Base-by-base conservation (phyloP, 2,797 vertebrate species). In the Lophius americanus region DNA sequence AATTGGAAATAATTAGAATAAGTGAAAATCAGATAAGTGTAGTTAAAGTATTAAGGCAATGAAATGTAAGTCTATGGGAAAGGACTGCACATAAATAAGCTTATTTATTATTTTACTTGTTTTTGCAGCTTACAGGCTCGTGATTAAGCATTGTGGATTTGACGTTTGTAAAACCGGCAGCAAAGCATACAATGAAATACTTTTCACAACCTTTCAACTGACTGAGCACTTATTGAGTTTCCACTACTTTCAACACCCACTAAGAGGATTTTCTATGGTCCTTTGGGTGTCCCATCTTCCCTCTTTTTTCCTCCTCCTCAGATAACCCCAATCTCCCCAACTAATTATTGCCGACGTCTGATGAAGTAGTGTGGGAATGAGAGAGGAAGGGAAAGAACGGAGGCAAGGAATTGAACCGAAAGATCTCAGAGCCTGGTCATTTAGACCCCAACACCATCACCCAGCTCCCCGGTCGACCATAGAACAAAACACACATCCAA, bases 341-440 rank as follows among this genome's bases (percentile, higher is more conserved):
- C 70, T 79, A 87, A 91, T 91, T 87, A 91, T 86, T 82, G 70
- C 60, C 77, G 67, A 76, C 78, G 72, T 83, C 75, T 73, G 49
- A 67, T 64, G 64, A 84, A 77, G 66, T 79, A 55, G 67, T 84
- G 86, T 78, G 75, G 73, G 82, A 77, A 68, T 75, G 81, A 73
- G 69, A 73, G 64, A 67, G 59, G 64, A 76, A 53, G 13, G 38
- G 51, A 59, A 56, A 51, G 61, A 42, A n/a, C 44, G 6, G 50
- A 68, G 60, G 23, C 23, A 23, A 23, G 23, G 23, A 23, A 23
- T 23, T 23, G 59, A 72, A 78, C 39, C 59, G 62, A 70, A 72
- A 76, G 74, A 86, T 85, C 72, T 82, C 38, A 85, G 64, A 71
- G 60, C 6, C 48, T 14, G 61, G 72, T 73, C 61, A 49, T 87